Evolutionary conservation across 2,797 vertebrate genomes (phyloP), one percentile per base, ranked within the genome.

Genomic region (Fratercula arctica): DNA sequence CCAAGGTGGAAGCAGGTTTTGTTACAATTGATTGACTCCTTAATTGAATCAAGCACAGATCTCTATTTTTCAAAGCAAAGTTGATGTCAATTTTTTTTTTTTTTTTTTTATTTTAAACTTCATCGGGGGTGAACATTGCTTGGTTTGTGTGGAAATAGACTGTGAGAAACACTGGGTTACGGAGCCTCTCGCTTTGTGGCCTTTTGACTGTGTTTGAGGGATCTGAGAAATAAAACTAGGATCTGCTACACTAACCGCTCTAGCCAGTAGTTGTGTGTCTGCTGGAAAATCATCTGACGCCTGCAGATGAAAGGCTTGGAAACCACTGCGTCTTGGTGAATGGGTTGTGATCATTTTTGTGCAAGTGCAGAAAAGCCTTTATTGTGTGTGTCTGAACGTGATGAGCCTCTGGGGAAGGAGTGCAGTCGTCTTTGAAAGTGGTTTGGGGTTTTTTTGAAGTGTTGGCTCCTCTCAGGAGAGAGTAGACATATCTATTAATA

Each of bases 281-380:
- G 81, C 87, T 96, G 92, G 90, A 94, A 94, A 39, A 23, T 77
- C 39, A 85, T 95, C 89, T 89, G 84, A 92, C 21, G 26, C 64
- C 54, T 85, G 67, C 14, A 82, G 75, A 79, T 96, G 67, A 94
- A 93, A 94, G 85, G 25, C 57, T 85, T 94, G 95, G 90, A 96
- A 95, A 89, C 63, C 51, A 28, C 60, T 83, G 37, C 0, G 0
- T 60, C 51, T 89, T 68, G 57, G 73, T 88, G 73, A 37, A 46
- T 43, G 23, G 73, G 68, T 64, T 9, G 3, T 64, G 63, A 45
- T 94, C 10, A 45, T 80, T 96, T 91, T 87, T 64, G 50, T 66
- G 67, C 45, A 75, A 90, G 75, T 80, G 93, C 59, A 73, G 48
- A 79, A 85, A 20, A 93, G 29, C n/a, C 60, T 89, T 96, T 96